Evolutionary conservation across 2,113 vertebrate species (phyloP), one percentile per base, ranked within the genome.

Genomic region (Ochotona curzoniae): DNA sequence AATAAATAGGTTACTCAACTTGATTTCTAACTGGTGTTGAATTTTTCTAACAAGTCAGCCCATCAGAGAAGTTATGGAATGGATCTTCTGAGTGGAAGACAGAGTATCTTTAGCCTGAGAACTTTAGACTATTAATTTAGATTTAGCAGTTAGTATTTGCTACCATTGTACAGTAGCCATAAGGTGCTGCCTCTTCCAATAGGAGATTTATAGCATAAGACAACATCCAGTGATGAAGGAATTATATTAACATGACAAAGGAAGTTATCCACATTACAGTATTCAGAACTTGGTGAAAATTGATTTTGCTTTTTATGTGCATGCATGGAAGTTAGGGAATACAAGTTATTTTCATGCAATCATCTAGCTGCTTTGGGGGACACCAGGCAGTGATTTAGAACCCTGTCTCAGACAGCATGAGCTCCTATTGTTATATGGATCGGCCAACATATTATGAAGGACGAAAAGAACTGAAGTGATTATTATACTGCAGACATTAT

Each of bases 41-140:
- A 57, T 57, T 57, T 57, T 93, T 93, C 51, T 83, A 71, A 64
- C 80, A 71, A 83, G 73, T 25, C 54, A 86, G 20, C 21, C 32
- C 18, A 23, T 3, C 26, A 84, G 57, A 84, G 57, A 89, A 89
- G 73, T 26, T 21, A 44, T 32, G 4, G 47, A 78, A 69, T 64
- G 26, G 12, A 8, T 9, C 78, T 79, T 64, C 64, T 79, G 11
- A 63, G 21, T 32, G 21, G n/a, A 79, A 79, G n/a, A 14, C 30
- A 71, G 15, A 15, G 12, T 9, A 1, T 70, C 28, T 84, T 71
- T 71, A 44, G 54, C 32, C 20, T 61, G 30, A 84, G 44, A 71
- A 11, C 78, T 18, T 78, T 69, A 26, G 20, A 26, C n/a, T 78
- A 30, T 47, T 49, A 60, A 54, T 79, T 28, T 15, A 78, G 38